A percentile compares a stretch with the other conserved stretches of the same genome.
phyloP scores from a whole-genome alignment of 2,797 vertebrate genomes.

The Gadopsis marmoratus region DNA sequence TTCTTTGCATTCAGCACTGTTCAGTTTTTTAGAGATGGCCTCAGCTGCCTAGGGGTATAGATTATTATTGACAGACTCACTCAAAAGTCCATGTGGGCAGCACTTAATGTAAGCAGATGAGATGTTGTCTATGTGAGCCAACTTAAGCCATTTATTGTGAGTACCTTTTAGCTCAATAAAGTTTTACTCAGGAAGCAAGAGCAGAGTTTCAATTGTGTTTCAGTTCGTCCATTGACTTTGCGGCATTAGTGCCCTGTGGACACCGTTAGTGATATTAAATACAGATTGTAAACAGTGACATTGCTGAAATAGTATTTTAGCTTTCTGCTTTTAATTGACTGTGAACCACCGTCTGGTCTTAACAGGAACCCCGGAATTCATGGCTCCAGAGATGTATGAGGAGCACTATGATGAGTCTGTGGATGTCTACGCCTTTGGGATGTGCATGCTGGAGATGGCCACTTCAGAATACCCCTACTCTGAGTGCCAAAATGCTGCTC shows the following conservation, averaged over 20 bases:
- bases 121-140: conserved; percentile 2
- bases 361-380: conserved; percentile 88
- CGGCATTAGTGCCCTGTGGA: not conserved
- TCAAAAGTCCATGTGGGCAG: conserved; percentile 43
- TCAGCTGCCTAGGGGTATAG: not conserved
- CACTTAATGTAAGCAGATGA: conserved; percentile 51
- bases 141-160: conserved; percentile 27
- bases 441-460: conserved; percentile 99
- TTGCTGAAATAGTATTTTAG: conserved; percentile 5
- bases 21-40: conserved; percentile 24
- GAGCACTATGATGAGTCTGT: conserved; percentile 98
- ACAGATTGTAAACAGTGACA: conserved; percentile 9
- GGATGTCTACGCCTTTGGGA: conserved; percentile 97
- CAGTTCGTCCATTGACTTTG: conserved; percentile 2
- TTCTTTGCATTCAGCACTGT: conserved; percentile 33
- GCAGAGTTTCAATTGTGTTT: conserved; percentile 21
- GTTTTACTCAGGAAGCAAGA: conserved; percentile 25
- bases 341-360: conserved; percentile 23
- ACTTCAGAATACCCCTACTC: conserved; percentile 98
- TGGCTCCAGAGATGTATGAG: conserved; percentile 97
- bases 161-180: conserved; percentile 39
- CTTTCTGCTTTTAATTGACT: conserved; percentile 23
- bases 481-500: conserved; percentile 96
- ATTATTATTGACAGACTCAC: conserved; percentile 39
- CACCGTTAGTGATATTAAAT: conserved; percentile 14